These are phyloP conservation scores for mouse (Mus musculus) DNA, from an alignment of 2,113 vertebrate species.

Conservation along the genomic window DNA sequence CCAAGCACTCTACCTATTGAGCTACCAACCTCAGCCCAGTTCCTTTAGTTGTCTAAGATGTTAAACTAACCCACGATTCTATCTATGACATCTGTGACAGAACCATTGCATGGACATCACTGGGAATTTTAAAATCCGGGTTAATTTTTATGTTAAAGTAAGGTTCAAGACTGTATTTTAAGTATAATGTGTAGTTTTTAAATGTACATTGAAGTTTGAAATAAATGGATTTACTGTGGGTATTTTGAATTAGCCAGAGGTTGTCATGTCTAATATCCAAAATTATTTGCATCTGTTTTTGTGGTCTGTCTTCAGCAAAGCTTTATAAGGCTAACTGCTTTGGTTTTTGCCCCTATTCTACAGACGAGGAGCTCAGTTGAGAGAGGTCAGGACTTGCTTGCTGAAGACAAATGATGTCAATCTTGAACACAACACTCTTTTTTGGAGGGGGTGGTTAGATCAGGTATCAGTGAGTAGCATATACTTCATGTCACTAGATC, in stretches of 20 bases:
- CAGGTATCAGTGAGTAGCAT: background rate
- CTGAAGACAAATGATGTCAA: background rate
- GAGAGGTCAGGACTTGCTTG: background rate
- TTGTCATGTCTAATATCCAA: background rate
- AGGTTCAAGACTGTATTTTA: background rate
- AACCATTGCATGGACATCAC: background rate
- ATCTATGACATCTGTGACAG: background rate
- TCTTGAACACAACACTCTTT: background rate
- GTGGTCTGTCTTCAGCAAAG: background rate
- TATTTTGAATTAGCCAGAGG: background rate
- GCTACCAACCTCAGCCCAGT: background rate
- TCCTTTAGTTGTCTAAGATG: constrained; percentile 34
- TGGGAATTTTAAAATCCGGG: constrained; percentile 7
- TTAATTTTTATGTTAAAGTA: background rate
- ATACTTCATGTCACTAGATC: background rate
- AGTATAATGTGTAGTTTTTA: background rate
- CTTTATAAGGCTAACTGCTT: background rate
- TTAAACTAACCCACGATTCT: background rate
- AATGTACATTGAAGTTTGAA: background rate
- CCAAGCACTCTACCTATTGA: background rate
- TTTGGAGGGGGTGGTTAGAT: background rate
- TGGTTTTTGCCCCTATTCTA: background rate
- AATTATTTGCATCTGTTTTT: constrained; percentile 31
- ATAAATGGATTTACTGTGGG: background rate
- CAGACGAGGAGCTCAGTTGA: constrained; percentile 33